phyloP scores from a whole-genome alignment of 2,797 vertebrate genomes.

The Brachyalestes nurse region DNA sequence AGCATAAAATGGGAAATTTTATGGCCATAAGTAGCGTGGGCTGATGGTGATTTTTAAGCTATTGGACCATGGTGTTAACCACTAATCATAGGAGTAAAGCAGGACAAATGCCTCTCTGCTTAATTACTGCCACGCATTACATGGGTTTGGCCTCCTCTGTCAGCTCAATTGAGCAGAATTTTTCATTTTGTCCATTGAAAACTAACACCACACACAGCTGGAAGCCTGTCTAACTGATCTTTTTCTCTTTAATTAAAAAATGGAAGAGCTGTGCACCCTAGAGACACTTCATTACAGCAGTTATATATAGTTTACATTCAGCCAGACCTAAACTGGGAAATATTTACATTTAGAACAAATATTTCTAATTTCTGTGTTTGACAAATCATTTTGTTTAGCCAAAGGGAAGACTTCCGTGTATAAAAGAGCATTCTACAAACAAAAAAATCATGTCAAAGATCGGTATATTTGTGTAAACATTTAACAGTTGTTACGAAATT shows the following conservation, averaged over 20 bases:
- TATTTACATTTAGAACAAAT: neutral
- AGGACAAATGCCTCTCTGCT: slow-evolving; percentile 79
- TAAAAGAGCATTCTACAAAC: neutral
- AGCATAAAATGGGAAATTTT: slow-evolving; percentile 93
- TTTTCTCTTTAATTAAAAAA: slow-evolving; percentile 15
- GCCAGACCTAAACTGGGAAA: neutral
- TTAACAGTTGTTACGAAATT: neutral
- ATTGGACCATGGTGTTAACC: slow-evolving; percentile 85
- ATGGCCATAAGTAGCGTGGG: slow-evolving; percentile 87
- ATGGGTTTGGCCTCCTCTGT: slow-evolving; percentile 67
- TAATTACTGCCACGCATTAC: slow-evolving; percentile 85
- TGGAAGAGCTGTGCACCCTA: neutral
- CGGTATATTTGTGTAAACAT: slow-evolving; percentile 8
- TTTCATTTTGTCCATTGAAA: slow-evolving; percentile 43
- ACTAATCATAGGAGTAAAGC: slow-evolving; percentile 82
- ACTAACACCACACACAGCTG: slow-evolving; percentile 15
- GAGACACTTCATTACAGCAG: neutral
- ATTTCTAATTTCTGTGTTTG: neutral
- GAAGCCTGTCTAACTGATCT: neutral
- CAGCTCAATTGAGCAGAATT: slow-evolving; percentile 67
- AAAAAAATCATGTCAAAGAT: neutral
- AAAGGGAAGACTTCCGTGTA: neutral
- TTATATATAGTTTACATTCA: neutral
- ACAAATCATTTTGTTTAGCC: neutral
- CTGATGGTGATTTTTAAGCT: slow-evolving; percentile 88